These are phyloP conservation scores for Cariama cristata DNA, from an alignment of 2,113 vertebrate genomes.

Conservation along the genomic window DNA sequence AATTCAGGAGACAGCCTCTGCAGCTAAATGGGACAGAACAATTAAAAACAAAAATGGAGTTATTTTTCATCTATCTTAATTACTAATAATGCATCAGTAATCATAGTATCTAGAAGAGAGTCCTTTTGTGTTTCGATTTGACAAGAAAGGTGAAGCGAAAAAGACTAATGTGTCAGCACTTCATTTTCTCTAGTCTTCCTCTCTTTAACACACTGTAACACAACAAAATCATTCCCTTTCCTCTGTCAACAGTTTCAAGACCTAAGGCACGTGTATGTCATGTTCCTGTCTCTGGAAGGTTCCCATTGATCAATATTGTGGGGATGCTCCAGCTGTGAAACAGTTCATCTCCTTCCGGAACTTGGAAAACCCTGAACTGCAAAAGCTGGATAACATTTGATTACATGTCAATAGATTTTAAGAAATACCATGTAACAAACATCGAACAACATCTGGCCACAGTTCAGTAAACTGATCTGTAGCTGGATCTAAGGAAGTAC, in stretches of 20 bases:
- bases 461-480: not conserved
- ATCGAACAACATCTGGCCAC: not conserved
- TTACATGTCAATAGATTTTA: not conserved
- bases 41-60: accelerated
- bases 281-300: not conserved
- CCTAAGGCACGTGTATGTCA: not conserved
- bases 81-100: not conserved
- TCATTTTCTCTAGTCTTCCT: not conserved
- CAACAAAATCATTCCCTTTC: not conserved
- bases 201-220: not conserved
- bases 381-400: not conserved
- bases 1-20: not conserved
- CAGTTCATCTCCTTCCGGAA: not conserved
- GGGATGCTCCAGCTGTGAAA: not conserved
- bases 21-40: not conserved
- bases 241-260: not conserved
- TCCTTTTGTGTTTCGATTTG: not conserved
- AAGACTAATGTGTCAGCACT: not conserved
- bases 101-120: not conserved
- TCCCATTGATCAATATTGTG: not conserved
- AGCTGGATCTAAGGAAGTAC: not conserved
- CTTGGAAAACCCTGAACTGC: not conserved
- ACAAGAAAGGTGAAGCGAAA: not conserved
- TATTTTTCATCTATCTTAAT: not conserved
- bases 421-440: not conserved